phyloP scores from a whole-genome alignment of 2,888 invertebrate species.

The Spilosoma lubricipeda region DNA sequence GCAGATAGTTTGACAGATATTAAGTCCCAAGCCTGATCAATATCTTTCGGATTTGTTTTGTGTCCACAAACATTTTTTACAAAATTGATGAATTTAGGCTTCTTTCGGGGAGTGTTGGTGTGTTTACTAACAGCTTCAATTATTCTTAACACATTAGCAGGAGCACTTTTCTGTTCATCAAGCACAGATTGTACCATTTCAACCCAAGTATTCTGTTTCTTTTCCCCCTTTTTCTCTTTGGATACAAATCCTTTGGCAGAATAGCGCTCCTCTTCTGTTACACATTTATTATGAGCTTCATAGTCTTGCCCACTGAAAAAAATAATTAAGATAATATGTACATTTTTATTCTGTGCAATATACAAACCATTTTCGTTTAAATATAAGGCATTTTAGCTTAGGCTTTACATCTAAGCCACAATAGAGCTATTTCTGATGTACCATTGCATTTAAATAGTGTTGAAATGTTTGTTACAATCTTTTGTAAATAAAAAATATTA shows the following conservation, averaged over 20 bases:
- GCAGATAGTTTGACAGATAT: constrained; percentile 85
- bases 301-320: constrained; percentile 90
- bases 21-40: constrained; percentile 90
- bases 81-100: constrained; percentile 93
- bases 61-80: constrained; percentile 88
- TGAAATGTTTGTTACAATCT: neutral
- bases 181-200: constrained; percentile 89
- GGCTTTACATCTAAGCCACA: neutral
- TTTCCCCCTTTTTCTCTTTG: constrained; percentile 93
- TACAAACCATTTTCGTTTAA: neutral
- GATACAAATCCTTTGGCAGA: constrained; percentile 92
- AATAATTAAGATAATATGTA: neutral
- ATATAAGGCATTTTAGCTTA: neutral
- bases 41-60: constrained; percentile 84
- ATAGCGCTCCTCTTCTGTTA: constrained; percentile 95
- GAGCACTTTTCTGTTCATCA: constrained; percentile 84
- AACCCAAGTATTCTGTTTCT: constrained; percentile 94
- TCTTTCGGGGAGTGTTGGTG: constrained; percentile 95
- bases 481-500: neutral
- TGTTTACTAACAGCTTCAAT: constrained; percentile 89
- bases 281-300: constrained; percentile 92
- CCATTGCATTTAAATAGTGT: neutral
- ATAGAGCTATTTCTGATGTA: neutral
- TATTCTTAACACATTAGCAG: constrained; percentile 86
- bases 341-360: neutral